Conservation (phyloP, 1,140 invertebrate genomes). For the Pantala flavescens region DNA sequence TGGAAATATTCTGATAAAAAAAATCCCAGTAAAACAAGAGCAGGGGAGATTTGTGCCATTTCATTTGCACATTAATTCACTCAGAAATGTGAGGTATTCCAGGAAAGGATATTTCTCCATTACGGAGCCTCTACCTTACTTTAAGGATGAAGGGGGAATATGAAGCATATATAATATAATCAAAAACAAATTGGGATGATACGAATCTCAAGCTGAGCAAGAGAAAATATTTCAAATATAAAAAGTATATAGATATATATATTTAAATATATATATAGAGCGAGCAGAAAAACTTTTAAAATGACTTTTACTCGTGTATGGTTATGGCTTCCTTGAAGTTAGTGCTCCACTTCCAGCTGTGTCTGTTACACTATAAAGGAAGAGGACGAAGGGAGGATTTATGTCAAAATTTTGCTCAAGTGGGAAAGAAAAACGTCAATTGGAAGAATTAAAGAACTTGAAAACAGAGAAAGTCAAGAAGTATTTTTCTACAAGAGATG, state of each 20-base stretch:
- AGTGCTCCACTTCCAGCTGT: conserved; percentile 87
- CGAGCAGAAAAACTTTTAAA: conserved; percentile 27
- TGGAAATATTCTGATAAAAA: no score
- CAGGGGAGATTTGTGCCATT: no score
- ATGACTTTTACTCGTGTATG: conserved; percentile 52
- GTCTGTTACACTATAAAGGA: conserved; percentile 20
- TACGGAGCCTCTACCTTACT: conserved; percentile 21
- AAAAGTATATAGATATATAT: conserved; percentile 20
- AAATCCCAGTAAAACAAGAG: no score
- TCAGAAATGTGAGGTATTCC: background rate
- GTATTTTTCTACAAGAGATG: background rate
- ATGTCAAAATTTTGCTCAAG: conserved; percentile 1
- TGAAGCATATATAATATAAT: conserved; percentile 19
- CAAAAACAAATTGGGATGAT: background rate
- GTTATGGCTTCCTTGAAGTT: conserved; percentile 88
- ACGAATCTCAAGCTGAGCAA: conserved; percentile 13
- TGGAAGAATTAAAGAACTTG: background rate
- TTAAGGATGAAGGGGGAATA: conserved; percentile 30
- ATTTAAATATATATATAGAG: conserved; percentile 28
- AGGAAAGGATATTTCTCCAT: background rate
- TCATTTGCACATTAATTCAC: no score
- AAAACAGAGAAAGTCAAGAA: background rate
- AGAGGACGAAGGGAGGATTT: conserved; percentile 9
- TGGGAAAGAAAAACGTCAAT: background rate
- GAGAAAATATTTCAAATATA: conserved; percentile 13